Percentiles rank a stretch among this genome's conserved stretches.
Evolutionary conservation across 2,888 invertebrate genomes (phyloP).

Genomic region (Pyrgus malvae): DNA sequence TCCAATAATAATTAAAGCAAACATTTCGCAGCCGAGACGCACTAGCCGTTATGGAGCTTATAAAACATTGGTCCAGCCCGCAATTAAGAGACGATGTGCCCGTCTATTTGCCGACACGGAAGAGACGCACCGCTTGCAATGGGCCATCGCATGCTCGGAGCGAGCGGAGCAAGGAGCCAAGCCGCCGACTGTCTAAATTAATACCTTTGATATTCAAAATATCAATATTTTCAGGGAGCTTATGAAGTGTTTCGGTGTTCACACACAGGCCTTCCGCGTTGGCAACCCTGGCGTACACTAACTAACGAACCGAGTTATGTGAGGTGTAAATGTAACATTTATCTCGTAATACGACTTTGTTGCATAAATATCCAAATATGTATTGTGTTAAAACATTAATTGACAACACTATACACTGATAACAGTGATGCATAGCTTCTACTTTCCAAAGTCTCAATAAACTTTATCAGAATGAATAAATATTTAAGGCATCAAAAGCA

Average conservation of each 20-base stretch:
- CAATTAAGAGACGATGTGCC: conserved; percentile 78
- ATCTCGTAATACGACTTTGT: conserved; percentile 19
- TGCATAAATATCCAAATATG: not conserved
- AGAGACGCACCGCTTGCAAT: conserved; percentile 74
- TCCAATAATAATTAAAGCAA: conserved; percentile 83
- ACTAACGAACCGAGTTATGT: conserved; percentile 59
- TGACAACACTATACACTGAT: too few species aligned
- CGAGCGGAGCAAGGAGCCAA: conserved; percentile 55
- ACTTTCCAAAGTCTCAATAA: too few species aligned
- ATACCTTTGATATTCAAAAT: conserved; percentile 78
- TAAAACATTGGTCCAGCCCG: conserved; percentile 76
- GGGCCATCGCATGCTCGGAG: conserved; percentile 65
- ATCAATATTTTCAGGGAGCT: conserved; percentile 77
- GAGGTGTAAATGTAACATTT: conserved; percentile 27
- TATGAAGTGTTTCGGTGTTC: conserved; percentile 65
- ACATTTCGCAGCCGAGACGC: conserved; percentile 76
- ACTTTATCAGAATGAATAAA: too few species aligned
- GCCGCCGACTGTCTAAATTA: conserved; percentile 68
- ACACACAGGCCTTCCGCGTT: conserved; percentile 69
- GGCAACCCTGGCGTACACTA: conserved; percentile 60
- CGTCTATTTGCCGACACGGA: conserved; percentile 80
- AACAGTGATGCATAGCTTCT: too few species aligned
- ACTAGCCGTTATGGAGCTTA: conserved; percentile 79
- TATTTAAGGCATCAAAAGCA: too few species aligned
- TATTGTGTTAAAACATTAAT: not conserved